Base-by-base conservation (phyloP, 2,113 vertebrate species). In the Egretta garzetta region DNA sequence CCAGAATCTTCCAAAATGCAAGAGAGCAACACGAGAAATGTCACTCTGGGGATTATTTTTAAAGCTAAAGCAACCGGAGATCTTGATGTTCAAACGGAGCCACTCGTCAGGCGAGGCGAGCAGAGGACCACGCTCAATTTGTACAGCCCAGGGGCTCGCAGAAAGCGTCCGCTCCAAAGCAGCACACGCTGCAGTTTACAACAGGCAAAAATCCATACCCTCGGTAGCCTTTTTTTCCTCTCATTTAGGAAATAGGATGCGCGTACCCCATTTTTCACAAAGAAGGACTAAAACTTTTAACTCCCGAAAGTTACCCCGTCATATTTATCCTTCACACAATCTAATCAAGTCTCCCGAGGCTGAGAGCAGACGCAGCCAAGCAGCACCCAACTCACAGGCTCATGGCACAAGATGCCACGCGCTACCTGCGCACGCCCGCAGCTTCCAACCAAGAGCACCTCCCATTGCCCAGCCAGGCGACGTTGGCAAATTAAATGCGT, bases 331-430 rank as follows among this genome's bases (percentile, higher is more conserved):
- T n/a, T 32, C 50, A 4, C 1, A 1, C 12, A 32, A 10, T 3
- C 35, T 10, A 27, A 45, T 41, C 12, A 41, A 12, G 5, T 26
- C 43, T 30, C 74, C 62, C 0, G 15, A 53, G 79, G 30, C 18
- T 7, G n/a, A 26, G 27, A 64, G 60, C 60, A 82, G 18, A 0
- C 45, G 5, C 50, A 14, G 47, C 8, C 27, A 9, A 80, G 3
- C 17, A 47, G 27, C 53, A 11, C 18, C 39, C 43, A 27, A 22
- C 18, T 3, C 43, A 12, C 33, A 49, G 3, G 3, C 6, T 30
- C 33, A 49, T 9, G 30, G 28, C 50, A 17, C 1, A 3, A 3
- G 24, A 11, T 4, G 35, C 60, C 37, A 1, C 3, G 0, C 3
- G 28, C 43, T 55, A 1, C 49, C 33, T 8, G 4, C 6, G 63